Base-by-base conservation (phyloP, 2,888 invertebrate genomes). In the Anthoptus insignis region DNA sequence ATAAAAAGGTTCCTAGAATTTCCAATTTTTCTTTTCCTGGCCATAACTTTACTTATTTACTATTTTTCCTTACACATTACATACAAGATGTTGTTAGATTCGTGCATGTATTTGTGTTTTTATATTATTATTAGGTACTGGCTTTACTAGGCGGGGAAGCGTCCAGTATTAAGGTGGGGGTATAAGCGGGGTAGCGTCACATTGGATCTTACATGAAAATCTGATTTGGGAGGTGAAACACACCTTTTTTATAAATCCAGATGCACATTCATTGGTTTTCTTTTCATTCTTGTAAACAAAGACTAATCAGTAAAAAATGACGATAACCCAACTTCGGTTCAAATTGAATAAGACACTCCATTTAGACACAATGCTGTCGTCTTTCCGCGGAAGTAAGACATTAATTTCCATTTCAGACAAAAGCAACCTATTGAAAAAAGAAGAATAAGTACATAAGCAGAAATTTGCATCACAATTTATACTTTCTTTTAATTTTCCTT, bases 391-490 rank as follows among this genome's bases (percentile, higher is more conserved):
- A 84, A 88, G 83, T 84, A 86, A 83, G 82, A 81, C 87, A 83
- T 83, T 86, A 85, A 88, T 88, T 89, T 88, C 86, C 85, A 87
- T 87, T 87, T 83, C 78, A 78, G 65, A 80, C 77, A 79, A 82
- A 86, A 88, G 85, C 82, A 85, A 81, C 83, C 82, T 83, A 87
- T 87, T 88, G 74, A 80, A 85, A 84, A 86, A 80, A 85, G 83
- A 84, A 86, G 79, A 79, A 76, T 87, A 87, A 87, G 50, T 86
- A 84, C 82, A 78, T 83, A 88, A 86, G 83, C 79, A 81, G 78
- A 79, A 75, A 88, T 89, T 88, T 86, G 82, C 87, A 87, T 88
- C 72, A 85, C 84, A 87, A 87, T 84, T 79, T 77, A 73, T 78
- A 72, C 75, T 81, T 78, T 76, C 76, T 73, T 73, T 81, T 73